Conservation (phyloP, 2,113 vertebrate species). For the Pedionomus torquatus region DNA sequence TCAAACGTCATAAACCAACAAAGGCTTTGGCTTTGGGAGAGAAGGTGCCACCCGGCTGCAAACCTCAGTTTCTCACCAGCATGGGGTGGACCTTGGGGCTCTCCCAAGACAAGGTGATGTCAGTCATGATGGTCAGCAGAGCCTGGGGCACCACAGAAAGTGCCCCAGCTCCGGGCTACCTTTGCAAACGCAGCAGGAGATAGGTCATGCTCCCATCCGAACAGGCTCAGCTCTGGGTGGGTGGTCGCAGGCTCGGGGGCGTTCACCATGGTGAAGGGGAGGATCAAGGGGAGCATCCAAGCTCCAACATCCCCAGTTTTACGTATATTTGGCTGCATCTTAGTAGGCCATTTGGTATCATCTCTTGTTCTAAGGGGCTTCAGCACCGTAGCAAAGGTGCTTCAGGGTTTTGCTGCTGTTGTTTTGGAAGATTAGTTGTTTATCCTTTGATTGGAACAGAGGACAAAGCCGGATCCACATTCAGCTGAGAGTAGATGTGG, state of each 20-base stretch:
- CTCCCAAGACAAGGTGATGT: neutral
- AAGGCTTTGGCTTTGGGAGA: neutral
- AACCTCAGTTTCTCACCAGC: neutral
- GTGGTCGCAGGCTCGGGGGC: too few relatives aligned
- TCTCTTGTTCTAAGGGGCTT: neutral
- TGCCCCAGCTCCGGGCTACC: neutral
- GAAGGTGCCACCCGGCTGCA: neutral
- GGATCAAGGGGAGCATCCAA: too few relatives aligned
- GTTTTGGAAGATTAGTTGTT: neutral
- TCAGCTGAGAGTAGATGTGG: accelerated
- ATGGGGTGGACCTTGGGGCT: too few relatives aligned
- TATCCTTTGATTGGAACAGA: neutral
- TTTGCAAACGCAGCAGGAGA: neutral
- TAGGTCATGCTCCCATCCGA: neutral
- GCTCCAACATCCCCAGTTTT: too few relatives aligned
- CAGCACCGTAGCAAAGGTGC: neutral
- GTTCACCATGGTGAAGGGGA: too few relatives aligned
- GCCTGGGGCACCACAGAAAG: accelerated
- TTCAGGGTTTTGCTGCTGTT: accelerated
- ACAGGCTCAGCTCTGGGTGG: too few relatives aligned
- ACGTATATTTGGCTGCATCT: neutral
- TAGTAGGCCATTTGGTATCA: neutral
- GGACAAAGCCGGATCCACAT: neutral
- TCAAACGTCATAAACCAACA: accelerated
- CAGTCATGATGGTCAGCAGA: neutral